These are phyloP conservation scores for Psammodynastes pulverulentus DNA, from an alignment of 2,113 vertebrate genomes.

Conservation along the genomic window DNA sequence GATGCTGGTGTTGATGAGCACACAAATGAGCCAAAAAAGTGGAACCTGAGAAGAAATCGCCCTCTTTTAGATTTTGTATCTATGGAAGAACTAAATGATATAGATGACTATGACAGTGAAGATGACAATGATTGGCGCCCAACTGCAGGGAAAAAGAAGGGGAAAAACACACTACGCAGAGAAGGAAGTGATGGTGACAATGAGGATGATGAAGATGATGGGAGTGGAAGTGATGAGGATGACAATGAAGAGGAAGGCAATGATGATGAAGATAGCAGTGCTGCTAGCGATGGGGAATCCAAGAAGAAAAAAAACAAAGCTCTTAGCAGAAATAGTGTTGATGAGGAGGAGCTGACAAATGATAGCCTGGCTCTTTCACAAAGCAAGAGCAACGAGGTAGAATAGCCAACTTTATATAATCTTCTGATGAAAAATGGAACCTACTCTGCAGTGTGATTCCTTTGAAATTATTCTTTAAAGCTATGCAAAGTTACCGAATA, in stretches of 20 bases:
- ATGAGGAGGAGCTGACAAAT: slow-evolving; percentile 96
- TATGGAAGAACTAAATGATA: slow-evolving; percentile 95
- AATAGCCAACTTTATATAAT: slow-evolving; percentile 76
- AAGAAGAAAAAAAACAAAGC: slow-evolving; percentile 86
- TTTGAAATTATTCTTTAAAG: slow-evolving; percentile 33
- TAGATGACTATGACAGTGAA: slow-evolving; percentile 98
- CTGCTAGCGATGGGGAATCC: slow-evolving; percentile 78
- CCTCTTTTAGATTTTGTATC: slow-evolving; percentile 93
- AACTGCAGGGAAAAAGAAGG: slow-evolving; percentile 81
- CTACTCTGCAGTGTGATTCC: slow-evolving; percentile 46
- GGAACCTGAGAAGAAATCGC: slow-evolving; percentile 94
- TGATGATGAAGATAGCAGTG: slow-evolving; percentile 73
- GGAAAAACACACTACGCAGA: slow-evolving; percentile 75
- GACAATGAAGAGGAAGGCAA: slow-evolving; percentile 77
- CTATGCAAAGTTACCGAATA: slow-evolving; percentile 42
- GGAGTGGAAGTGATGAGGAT: slow-evolving; percentile 77
- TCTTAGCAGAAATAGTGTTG: slow-evolving; percentile 80
- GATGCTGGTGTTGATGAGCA: slow-evolving; percentile 78
- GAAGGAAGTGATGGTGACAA: slow-evolving; percentile 82
- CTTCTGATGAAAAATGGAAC: slow-evolving; percentile 67
- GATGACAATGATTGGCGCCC: slow-evolving; percentile 98
- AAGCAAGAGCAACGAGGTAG: slow-evolving; percentile 96
- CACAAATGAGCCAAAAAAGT: slow-evolving; percentile 89
- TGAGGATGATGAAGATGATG: slow-evolving; percentile 78
- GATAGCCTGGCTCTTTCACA: slow-evolving; percentile 95